phyloP scores from a whole-genome alignment of 2,113 vertebrate species.

The Rhynchomys soricoides region DNA sequence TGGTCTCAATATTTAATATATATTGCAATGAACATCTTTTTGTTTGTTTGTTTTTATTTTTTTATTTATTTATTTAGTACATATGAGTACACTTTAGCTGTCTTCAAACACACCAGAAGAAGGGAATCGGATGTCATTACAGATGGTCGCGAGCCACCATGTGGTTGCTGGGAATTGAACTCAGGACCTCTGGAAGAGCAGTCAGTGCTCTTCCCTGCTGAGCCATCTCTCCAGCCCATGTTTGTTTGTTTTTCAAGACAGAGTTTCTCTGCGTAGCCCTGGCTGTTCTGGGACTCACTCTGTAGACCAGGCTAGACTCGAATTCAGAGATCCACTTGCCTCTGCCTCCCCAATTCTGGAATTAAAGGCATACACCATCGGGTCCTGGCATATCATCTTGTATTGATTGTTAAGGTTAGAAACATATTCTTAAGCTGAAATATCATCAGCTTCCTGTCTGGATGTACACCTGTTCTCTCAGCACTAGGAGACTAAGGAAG shows the following conservation, averaged over 20 bases:
- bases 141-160: too few species aligned
- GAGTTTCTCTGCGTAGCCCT: not conserved
- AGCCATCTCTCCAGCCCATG: too few species aligned
- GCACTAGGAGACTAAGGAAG: not conserved
- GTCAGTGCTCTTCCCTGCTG: too few species aligned
- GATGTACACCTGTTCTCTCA: not conserved
- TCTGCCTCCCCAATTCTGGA: not conserved
- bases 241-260: not conserved
- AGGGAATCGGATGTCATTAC: too few species aligned
- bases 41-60: not conserved
- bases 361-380: not conserved
- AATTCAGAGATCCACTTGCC: not conserved
- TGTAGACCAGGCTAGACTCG: not conserved
- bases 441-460: not conserved
- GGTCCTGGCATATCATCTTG: not conserved
- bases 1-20: not conserved
- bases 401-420: not conserved
- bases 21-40: not conserved
- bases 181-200: too few species aligned
- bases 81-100: too few species aligned
- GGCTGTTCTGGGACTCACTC: not conserved
- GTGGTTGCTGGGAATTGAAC: too few species aligned
- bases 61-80: too few species aligned
- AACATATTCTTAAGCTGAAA: not conserved
- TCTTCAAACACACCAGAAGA: too few species aligned